Evolutionary conservation across 2,113 vertebrate genomes (phyloP), one percentile per base, ranked within the genome.

Genomic region (Phrynosoma blainvillii): DNA sequence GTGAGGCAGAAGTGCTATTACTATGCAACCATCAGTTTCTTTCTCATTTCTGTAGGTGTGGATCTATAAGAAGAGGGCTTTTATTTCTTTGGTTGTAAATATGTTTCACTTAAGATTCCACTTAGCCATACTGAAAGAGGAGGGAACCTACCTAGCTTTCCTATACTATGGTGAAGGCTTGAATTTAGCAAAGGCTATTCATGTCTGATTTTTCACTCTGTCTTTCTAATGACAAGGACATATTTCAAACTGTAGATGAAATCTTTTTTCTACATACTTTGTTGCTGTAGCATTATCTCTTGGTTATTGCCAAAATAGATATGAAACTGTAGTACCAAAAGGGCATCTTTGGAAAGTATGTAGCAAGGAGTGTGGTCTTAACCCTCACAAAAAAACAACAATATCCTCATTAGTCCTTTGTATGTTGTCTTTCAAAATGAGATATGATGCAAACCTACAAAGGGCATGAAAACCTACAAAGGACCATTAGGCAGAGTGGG

Each of bases 201-300:
- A 4, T 89, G 27, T n/a, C 30, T 91, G 54, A 52, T 74, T 1
- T 12, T 91, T 85, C 66, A 81, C 1, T 84, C 91, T 85, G 0
- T 79, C 27, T 87, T 65, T 89, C 36, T 42, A 76, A 25, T 65
- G 25, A 78, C 32, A 77, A 66, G 32, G 27, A 36, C n/a, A 25
- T 6, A 59, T n/a, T 65, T 23, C 21, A 71, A 75, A 65, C 16
- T 11, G 14, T 36, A 42, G 68, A 1, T 30, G n/a, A 32, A 79
- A 71, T 66, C 27, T 18, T 68, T n/a, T 40, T 42, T 40, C 18
- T 27, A 27, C 47, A 56, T 40, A 56, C 59, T 75, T 65, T 75
- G 18, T 10, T 75, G 79, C 54, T 65, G 32, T 25, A 16, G 3
- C 9, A 56, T 56, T 71, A 20, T 9, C n/a, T 1, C 52, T 36